Conservation (phyloP, 2,797 vertebrate genomes). For the Nothura maculosa region DNA sequence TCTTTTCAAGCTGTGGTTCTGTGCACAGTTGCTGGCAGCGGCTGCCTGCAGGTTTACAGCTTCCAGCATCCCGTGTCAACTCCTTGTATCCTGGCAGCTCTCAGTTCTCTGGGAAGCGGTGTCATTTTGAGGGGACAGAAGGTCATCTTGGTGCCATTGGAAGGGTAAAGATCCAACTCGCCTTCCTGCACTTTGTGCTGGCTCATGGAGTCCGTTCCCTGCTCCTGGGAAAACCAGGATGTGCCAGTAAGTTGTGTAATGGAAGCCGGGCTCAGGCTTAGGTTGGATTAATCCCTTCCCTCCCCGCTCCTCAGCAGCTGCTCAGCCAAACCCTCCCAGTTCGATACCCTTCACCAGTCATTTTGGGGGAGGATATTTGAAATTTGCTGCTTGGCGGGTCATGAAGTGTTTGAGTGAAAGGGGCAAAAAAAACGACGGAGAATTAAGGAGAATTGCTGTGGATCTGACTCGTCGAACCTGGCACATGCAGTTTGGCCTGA, state of each 20-base stretch:
- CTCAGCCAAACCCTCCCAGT: neutral
- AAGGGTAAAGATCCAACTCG: neutral
- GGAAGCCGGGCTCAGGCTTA: neutral
- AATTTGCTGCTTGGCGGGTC: neutral
- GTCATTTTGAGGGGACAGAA: neutral
- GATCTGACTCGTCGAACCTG: neutral
- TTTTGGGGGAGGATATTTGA: neutral
- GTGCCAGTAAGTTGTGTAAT: neutral
- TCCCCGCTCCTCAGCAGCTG: neutral
- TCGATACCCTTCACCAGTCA: neutral
- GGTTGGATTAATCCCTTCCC: neutral
- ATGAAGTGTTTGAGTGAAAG: neutral
- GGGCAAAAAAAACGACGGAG: accelerated
- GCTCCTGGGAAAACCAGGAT: neutral
- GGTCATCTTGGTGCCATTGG: neutral
- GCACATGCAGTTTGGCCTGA: neutral
- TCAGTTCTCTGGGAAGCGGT: neutral
- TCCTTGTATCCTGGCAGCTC: neutral
- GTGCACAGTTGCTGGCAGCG: neutral
- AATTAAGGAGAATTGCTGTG: neutral
- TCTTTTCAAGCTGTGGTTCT: neutral
- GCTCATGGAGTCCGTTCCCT: neutral
- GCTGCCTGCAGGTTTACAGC: neutral
- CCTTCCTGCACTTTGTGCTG: neutral
- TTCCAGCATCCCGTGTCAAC: neutral